phyloP scores from a whole-genome alignment of 1,140 invertebrate genomes.

The Nephotettix cincticeps region DNA sequence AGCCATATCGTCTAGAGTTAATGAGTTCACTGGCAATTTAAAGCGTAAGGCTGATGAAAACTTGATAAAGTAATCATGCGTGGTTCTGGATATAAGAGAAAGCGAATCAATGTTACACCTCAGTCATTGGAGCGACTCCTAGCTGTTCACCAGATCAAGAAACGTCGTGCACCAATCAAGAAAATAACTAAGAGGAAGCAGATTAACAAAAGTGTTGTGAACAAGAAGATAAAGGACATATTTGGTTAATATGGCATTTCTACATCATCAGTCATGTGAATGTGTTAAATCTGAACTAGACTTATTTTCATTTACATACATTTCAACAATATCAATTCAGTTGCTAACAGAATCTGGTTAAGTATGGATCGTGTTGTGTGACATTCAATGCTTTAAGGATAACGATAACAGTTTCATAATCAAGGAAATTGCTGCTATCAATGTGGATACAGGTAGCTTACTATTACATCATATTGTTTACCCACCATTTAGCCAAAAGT shows the following conservation, averaged over 20 bases:
- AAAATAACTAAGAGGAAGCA: neutral
- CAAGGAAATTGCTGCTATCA: neutral
- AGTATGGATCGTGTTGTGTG: constrained; percentile 44
- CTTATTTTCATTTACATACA: neutral
- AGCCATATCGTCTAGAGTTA: neutral
- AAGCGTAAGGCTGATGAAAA: constrained; percentile 4
- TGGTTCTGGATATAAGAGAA: constrained; percentile 13
- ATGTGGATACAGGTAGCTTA: neutral
- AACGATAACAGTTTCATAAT: neutral
- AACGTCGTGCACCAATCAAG: neutral
- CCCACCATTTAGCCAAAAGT: neutral
- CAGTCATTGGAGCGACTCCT: neutral
- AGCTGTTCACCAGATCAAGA: neutral
- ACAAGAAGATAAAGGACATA: neutral
- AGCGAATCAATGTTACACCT: neutral
- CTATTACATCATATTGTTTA: neutral
- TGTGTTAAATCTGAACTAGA: constrained; percentile 19
- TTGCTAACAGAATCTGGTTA: too few relatives aligned
- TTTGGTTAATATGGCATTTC: constrained; percentile 16
- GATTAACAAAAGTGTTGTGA: neutral
- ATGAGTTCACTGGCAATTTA: neutral
- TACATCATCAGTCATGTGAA: neutral
- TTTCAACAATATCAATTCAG: too few relatives aligned
- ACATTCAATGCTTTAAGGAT: neutral
- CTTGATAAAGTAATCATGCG: neutral